Evolutionary conservation across 2,888 invertebrate genomes (phyloP), one percentile per base, ranked within the genome.

Genomic region (Myopa tessellatipennis): DNA sequence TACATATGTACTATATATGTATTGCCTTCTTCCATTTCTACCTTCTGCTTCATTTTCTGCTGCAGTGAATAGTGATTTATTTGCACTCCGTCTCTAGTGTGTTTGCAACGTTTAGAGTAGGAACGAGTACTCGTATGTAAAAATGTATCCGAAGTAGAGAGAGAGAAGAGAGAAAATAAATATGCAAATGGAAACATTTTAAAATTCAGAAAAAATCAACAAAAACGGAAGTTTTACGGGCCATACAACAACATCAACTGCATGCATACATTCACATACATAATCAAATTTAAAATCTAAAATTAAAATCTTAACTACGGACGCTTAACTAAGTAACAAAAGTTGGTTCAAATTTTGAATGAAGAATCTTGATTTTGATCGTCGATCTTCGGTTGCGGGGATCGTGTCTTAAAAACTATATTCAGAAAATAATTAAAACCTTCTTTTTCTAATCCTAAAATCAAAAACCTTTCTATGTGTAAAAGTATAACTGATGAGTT

Each of bases 161-260:
- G 58, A 55, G 50, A 52, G 61, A n/a, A 36, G 60, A 60, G 34
- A 45, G 61, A 4, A 73, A 61, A 52, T 40, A 73, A 60, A 38
- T 61, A n/a, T 73, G 36, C 61, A 40, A 26, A 26, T 26, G 61
- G 45, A 45, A 45, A 45, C 45, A 45, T 45, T 45, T 45, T 8
- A 45, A 45, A 45, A 10, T 8, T 45, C 71, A 40, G 58, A 58
- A 71, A 45, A 18, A 14, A 70, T 55, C 58, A 71, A 26, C 10
- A 50, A 55, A 14, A 36, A 55, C 45, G 45, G 45, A 45, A 45
- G 45, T 10, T 45, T 45, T 45, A 10, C 3, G 45, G 6, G 45
- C 6, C 45, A 45, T 8, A 45, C 45, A 45, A 10, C 45, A 6
- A 45, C 45, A 45, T 8, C 45, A 10, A 52, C 16, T 55, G 5